Percentiles rank a stretch among this genome's conserved stretches.
These are phyloP conservation scores for Grammomys surdaster DNA, from an alignment of 2,113 vertebrate species.

Conservation along the genomic window DNA sequence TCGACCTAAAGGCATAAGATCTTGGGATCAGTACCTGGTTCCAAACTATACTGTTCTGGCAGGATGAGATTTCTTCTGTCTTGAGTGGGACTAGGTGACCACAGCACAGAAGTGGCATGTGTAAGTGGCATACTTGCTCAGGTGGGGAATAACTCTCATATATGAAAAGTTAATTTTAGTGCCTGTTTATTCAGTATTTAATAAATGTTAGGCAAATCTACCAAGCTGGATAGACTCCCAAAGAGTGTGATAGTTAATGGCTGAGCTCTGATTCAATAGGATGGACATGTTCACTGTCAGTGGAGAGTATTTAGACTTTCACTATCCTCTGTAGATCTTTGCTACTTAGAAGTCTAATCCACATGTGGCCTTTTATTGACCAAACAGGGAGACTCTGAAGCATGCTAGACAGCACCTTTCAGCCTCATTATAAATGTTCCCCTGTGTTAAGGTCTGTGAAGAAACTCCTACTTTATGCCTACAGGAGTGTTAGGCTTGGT, in stretches of 20 bases:
- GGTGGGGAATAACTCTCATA: conserved; percentile 91
- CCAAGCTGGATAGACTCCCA: neutral
- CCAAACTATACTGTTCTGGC: neutral
- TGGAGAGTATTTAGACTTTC: neutral
- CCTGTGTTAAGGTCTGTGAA: neutral
- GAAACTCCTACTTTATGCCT: neutral
- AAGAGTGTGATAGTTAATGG: neutral
- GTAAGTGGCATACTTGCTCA: conserved; percentile 82
- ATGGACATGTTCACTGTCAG: neutral
- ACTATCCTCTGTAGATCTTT: neutral
- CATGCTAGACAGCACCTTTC: neutral
- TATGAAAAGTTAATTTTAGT: conserved; percentile 20
- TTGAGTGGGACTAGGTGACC: neutral
- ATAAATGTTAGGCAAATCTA: neutral
- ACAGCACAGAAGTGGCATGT: neutral
- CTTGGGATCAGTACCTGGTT: neutral
- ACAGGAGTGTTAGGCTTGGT: neutral
- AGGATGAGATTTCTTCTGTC: neutral
- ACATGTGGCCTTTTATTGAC: neutral
- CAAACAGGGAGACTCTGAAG: neutral
- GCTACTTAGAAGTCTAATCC: neutral
- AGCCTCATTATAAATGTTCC: neutral
- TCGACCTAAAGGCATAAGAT: neutral
- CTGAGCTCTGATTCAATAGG: neutral
- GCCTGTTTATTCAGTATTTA: neutral